Evolutionary conservation across 2,888 invertebrate species (phyloP).

Genomic region (Rhyacophila evoluta): DNA sequence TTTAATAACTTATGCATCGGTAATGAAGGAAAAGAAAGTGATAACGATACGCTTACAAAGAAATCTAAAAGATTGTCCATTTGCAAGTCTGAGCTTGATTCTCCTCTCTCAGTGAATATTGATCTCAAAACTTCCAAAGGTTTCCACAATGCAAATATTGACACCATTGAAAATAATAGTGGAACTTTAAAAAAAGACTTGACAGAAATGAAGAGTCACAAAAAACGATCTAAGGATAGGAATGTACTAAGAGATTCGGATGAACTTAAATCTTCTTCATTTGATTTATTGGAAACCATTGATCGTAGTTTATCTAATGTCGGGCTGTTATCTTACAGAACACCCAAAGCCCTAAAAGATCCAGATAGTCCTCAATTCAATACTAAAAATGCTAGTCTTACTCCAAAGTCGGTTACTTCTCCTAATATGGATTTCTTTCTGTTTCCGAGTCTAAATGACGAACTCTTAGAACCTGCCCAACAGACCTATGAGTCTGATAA

Average conservation of each 20-base stretch:
- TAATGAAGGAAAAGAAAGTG: background rate
- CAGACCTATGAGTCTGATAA: slow-evolving; percentile 26
- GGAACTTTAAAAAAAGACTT: slow-evolving; percentile 34
- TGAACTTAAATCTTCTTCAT: slow-evolving; percentile 39
- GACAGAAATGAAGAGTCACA: slow-evolving; percentile 19
- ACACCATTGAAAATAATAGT: background rate
- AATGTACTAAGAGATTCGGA: slow-evolving; percentile 25
- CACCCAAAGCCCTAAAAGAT: background rate
- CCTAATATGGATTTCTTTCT: slow-evolving; percentile 44
- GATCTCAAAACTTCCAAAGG: background rate
- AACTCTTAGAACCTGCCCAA: background rate
- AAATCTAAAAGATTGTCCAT: slow-evolving; percentile 15
- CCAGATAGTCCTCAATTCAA: slow-evolving; percentile 48
- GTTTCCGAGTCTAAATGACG: slow-evolving; percentile 41
- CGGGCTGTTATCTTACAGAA: slow-evolving; percentile 34
- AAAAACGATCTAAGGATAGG: slow-evolving; percentile 19
- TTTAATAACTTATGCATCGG: background rate
- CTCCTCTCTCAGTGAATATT: background rate
- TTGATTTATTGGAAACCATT: slow-evolving; percentile 50
- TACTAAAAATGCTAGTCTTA: slow-evolving; percentile 51
- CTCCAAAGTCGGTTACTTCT: slow-evolving; percentile 48
- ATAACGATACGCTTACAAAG: slow-evolving; percentile 44
- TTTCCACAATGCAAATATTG: background rate
- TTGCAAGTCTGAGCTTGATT: background rate
- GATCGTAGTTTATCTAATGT: slow-evolving; percentile 47